Percentiles rank a stretch among this genome's conserved stretches.
phyloP scores from a whole-genome alignment of 1,140 invertebrate species.

The Papilio machaon region DNA sequence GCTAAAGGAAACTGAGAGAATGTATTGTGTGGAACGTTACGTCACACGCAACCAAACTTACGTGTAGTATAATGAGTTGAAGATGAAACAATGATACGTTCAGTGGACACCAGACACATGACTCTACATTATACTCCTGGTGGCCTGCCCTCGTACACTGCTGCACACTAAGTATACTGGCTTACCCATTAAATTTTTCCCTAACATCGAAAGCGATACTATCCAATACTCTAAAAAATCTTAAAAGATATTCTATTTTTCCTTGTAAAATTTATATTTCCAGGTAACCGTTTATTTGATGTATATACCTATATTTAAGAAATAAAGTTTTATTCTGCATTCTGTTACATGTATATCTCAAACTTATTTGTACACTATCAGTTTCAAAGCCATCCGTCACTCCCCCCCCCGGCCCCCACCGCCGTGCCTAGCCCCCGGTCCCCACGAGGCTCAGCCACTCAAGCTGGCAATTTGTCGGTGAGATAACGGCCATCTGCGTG shows the following conservation, averaged over 20 bases:
- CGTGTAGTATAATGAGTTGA: not conserved
- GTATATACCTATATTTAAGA: not conserved
- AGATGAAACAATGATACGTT: not conserved
- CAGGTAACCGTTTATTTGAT: not conserved
- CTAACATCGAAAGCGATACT: not conserved
- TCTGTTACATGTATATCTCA: not conserved
- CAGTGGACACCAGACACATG: too few species aligned
- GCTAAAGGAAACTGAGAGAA: not conserved
- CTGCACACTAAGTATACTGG: not conserved
- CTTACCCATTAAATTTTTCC: too few species aligned
- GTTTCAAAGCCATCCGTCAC: not conserved
- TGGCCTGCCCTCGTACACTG: not conserved
- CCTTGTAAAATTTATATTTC: not conserved
- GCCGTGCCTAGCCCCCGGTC: not conserved
- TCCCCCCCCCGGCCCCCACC: not conserved
- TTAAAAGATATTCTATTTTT: not conserved
- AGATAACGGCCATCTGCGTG: constrained; percentile 3
- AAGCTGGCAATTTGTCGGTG: constrained; percentile 8
- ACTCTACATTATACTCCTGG: too few species aligned
- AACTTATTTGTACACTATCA: not conserved
- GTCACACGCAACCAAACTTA: not conserved
- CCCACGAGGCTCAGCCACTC: not conserved
- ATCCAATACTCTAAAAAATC: not conserved
- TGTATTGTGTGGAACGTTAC: not conserved
- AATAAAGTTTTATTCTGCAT: not conserved